phyloP scores from a whole-genome alignment of 2,797 vertebrate species.

The Centroberyx gerrardi region DNA sequence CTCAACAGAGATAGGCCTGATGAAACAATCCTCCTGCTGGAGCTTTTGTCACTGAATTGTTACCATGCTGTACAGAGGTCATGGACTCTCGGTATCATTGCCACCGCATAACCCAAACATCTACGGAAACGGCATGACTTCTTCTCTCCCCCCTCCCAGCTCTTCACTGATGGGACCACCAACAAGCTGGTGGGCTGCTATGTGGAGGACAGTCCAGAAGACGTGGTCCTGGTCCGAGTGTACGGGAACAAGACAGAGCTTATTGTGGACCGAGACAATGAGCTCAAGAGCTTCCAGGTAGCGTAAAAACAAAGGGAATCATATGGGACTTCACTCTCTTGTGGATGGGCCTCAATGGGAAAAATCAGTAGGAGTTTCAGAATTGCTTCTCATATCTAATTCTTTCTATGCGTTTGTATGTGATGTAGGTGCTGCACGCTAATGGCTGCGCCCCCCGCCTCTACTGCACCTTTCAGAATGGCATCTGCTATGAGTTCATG shows the following conservation, averaged over 20 bases:
- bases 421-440: constrained; percentile 88
- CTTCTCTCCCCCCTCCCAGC: constrained; percentile 72
- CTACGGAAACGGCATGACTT: neutral
- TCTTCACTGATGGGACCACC: constrained; percentile 97
- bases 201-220: constrained; percentile 88
- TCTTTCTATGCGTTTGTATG: neutral
- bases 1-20: constrained; percentile 1
- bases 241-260: constrained; percentile 96
- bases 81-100: neutral
- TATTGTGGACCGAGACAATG: constrained; percentile 95
- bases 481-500: constrained; percentile 97
- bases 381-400: neutral
- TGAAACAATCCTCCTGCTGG: neutral
- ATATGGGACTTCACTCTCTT: neutral
- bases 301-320: neutral
- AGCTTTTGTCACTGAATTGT: neutral
- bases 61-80: neutral
- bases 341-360: neutral
- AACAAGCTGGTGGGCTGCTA: constrained; percentile 98
- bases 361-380: neutral
- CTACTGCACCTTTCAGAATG: constrained; percentile 97
- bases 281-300: constrained; percentile 95
- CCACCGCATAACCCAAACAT: neutral
- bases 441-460: constrained; percentile 95
- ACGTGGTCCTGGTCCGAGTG: constrained; percentile 94